These are phyloP conservation scores for Rhineura floridana DNA, from an alignment of 2,113 vertebrate species.

Conservation along the genomic window DNA sequence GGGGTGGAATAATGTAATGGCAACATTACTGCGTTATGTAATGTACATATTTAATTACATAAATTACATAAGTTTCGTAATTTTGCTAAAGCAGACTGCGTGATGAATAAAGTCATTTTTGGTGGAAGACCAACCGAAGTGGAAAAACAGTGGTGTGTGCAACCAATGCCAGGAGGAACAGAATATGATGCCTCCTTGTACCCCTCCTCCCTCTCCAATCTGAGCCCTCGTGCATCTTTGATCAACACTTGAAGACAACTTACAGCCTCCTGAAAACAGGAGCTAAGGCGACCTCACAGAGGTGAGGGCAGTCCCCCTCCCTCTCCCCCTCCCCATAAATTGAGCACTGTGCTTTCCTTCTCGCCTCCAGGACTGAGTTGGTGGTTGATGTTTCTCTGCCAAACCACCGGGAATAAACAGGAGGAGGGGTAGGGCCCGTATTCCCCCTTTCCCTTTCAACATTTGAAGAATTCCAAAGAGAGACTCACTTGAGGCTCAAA, in stretches of 20 bases:
- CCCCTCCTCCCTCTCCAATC: not conserved
- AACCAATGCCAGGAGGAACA: too few species aligned
- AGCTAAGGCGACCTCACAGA: not conserved
- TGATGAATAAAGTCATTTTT: too few species aligned
- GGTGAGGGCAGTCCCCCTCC: not conserved
- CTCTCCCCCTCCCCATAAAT: not conserved
- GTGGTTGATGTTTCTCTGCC: not conserved
- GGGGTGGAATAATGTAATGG: too few species aligned
- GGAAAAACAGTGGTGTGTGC: too few species aligned
- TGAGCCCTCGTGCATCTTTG: not conserved
- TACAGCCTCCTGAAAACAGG: not conserved
- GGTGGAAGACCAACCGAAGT: too few species aligned
- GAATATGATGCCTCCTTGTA: too few species aligned
- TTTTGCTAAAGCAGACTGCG: too few species aligned
- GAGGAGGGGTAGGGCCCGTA: too few species aligned
- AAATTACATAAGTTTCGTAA: too few species aligned
- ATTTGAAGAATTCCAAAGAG: not conserved
- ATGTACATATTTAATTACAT: too few species aligned
- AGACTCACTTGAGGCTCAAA: not conserved
- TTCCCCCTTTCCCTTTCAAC: not conserved
- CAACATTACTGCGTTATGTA: too few species aligned
- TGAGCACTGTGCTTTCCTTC: not conserved
- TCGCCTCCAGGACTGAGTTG: not conserved
- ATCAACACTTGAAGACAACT: not conserved
- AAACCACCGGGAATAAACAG: not conserved